phyloP scores from a whole-genome alignment of 2,888 invertebrate species.

The Calameuta idolon region DNA sequence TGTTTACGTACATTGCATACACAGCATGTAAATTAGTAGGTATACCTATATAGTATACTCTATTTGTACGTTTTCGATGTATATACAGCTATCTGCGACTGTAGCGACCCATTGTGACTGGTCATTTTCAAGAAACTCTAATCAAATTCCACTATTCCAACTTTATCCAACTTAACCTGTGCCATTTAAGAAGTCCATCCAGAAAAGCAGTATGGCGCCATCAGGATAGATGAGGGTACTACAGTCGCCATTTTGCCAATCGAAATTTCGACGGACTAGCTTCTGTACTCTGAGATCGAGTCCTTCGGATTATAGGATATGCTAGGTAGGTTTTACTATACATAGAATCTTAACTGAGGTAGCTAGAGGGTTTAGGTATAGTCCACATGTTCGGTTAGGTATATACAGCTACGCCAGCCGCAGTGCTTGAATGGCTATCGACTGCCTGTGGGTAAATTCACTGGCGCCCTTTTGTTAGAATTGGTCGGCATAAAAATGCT shows the following conservation, averaged over 20 bases:
- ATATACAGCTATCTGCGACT: not conserved
- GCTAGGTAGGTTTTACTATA: not conserved
- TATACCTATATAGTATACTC: not conserved
- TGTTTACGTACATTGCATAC: not conserved
- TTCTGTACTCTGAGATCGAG: not conserved
- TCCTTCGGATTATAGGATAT: not conserved
- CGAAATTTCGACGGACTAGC: not conserved
- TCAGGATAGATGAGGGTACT: not conserved
- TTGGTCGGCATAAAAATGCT: conserved; percentile 7
- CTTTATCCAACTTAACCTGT: not conserved
- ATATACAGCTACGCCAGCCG: not conserved
- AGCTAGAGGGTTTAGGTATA: not conserved
- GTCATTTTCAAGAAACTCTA: not conserved
- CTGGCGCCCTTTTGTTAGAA: conserved; percentile 2
- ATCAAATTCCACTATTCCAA: not conserved
- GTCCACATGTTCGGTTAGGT: not conserved
- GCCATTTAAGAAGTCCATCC: not conserved
- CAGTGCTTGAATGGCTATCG: not conserved
- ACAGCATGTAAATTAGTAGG: not conserved
- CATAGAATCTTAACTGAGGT: not conserved
- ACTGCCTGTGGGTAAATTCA: conserved; percentile 1
- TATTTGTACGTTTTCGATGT: not conserved
- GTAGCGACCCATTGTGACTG: not conserved
- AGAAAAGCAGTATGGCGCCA: not conserved
- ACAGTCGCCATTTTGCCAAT: not conserved